Conservation (phyloP, 2,113 vertebrate species). For the Halichoeres trimaculatus region DNA sequence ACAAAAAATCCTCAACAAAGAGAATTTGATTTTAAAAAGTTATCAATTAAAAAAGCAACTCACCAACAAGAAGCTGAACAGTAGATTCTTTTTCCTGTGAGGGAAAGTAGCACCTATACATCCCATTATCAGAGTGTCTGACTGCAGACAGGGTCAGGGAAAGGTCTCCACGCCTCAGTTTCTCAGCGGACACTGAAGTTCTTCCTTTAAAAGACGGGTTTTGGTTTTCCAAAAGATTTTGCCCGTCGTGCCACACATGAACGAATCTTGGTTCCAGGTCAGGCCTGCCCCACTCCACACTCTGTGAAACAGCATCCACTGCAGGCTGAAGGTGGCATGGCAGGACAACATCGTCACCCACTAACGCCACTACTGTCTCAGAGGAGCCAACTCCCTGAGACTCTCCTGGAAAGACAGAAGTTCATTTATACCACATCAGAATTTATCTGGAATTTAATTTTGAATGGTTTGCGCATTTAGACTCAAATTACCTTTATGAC, state of each 20-base stretch:
- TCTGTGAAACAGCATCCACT: neutral
- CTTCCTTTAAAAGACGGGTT: conserved; percentile 2
- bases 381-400: neutral
- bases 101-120: neutral
- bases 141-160: conserved; percentile 27
- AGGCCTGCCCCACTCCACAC: neutral
- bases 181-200: neutral
- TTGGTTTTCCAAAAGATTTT: neutral
- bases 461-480: neutral
- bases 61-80: conserved; percentile 11
- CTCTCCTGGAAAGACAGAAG: neutral
- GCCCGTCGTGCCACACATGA: neutral
- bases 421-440: neutral
- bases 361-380: neutral
- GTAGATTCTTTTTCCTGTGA: neutral
- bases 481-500: neutral
- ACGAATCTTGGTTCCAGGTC: conserved; percentile 19
- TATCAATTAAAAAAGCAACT: neutral
- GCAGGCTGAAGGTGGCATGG: conserved; percentile 3
- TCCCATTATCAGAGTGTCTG: conserved; percentile 10
- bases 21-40: too few species aligned
- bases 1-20: too few species aligned
- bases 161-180: conserved; percentile 5
- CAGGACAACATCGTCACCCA: neutral
- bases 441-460: neutral